These are phyloP conservation scores for Hesperia comma DNA, from an alignment of 2,888 invertebrate species.

Conservation along the genomic window DNA sequence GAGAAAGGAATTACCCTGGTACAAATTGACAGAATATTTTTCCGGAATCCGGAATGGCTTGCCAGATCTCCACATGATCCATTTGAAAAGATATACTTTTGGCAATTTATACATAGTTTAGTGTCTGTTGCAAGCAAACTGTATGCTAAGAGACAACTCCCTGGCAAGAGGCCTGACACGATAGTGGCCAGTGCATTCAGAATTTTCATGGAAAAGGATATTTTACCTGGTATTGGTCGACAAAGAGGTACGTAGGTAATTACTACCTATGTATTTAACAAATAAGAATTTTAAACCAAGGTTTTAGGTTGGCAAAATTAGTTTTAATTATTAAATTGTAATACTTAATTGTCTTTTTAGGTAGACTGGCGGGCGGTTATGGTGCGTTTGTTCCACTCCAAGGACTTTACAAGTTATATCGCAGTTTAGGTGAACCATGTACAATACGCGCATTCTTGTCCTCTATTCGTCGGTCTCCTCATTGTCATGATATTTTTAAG, in stretches of 20 bases:
- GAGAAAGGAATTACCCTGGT: conserved; percentile 76
- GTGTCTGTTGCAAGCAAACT: conserved; percentile 78
- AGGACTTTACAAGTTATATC: conserved; percentile 72
- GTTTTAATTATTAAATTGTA: no score
- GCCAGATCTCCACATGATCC: conserved; percentile 77
- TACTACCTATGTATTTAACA: no score
- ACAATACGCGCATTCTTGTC: conserved; percentile 68
- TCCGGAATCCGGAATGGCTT: conserved; percentile 74
- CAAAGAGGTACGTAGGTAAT: conserved; percentile 63
- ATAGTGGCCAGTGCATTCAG: conserved; percentile 79
- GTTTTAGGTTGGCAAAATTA: no score
- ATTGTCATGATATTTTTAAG: conserved; percentile 46
- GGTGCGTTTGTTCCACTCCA: conserved; percentile 72
- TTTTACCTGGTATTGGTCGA: conserved; percentile 69
- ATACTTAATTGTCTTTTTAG: conserved; percentile 48
- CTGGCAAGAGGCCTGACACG: conserved; percentile 69
- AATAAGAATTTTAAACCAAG: no score
- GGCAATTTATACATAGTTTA: conserved; percentile 85
- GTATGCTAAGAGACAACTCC: conserved; percentile 66
- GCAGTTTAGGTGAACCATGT: conserved; percentile 73
- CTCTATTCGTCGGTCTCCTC: conserved; percentile 58
- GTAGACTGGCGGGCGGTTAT: conserved; percentile 60
- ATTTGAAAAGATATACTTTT: conserved; percentile 85
- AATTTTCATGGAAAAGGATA: conserved; percentile 76
- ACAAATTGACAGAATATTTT: conserved; percentile 78